Evolutionary conservation across 2,888 invertebrate species (phyloP).

Genomic region (Pecten maximus): DNA sequence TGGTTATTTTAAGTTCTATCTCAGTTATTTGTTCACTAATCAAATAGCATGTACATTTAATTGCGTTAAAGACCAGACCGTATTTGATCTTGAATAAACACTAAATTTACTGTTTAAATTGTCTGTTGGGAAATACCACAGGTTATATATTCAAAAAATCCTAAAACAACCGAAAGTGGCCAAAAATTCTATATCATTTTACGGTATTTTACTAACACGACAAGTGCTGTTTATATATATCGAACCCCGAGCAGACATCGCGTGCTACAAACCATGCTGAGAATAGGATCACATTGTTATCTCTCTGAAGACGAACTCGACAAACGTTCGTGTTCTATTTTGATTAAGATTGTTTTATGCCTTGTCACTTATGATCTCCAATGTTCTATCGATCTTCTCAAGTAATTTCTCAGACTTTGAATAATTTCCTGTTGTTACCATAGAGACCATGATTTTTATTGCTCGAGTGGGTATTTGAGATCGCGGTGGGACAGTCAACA

Average conservation of each 20-base stretch:
- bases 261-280: not conserved
- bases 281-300: not conserved
- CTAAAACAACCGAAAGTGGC: no score
- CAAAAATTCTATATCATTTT: no score
- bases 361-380: not conserved
- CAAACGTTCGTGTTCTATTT: not conserved
- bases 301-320: not conserved
- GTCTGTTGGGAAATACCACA: no score
- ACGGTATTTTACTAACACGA: no score
- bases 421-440: constrained; percentile 2
- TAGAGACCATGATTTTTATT: not conserved
- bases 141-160: no score
- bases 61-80: no score
- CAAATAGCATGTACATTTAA: not conserved
- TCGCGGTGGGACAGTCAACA: not conserved
- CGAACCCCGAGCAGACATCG: no score
- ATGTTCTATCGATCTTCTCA: not conserved
- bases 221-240: no score
- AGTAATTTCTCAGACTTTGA: constrained; percentile 30
- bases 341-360: not conserved
- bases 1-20: not conserved
- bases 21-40: not conserved
- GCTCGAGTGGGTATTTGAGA: not conserved
- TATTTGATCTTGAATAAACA: no score
- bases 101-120: no score